phyloP scores from a whole-genome alignment of 2,113 vertebrate species.

The Oenanthe oenanthe region DNA sequence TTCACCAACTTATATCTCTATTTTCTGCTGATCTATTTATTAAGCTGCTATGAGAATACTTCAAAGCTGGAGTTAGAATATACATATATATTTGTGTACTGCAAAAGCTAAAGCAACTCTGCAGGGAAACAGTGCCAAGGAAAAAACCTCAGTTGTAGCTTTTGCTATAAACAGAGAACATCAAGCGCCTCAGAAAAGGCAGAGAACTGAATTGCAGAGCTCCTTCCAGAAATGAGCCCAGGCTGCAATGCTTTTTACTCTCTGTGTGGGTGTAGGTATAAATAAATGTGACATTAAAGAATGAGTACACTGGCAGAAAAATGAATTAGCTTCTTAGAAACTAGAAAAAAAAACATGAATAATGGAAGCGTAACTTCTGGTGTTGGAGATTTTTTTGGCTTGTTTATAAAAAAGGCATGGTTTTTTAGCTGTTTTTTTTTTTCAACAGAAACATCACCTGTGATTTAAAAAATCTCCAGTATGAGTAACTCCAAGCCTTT shows the following conservation, averaged over 20 bases:
- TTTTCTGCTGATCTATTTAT: conserved; percentile 25
- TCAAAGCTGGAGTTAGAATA: not conserved
- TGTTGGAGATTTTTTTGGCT: not conserved
- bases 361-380: conserved; percentile 24
- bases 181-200: conserved; percentile 30
- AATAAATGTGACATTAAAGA: conserved; percentile 68
- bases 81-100: not conserved
- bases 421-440: not conserved
- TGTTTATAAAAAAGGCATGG: not conserved
- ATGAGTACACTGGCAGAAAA: conserved; percentile 49
- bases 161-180: conserved; percentile 63
- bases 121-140: conserved; percentile 19
- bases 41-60: conserved; percentile 12
- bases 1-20: not conserved
- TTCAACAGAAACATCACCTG: not conserved
- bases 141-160: conserved; percentile 46
- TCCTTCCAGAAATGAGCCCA: conserved; percentile 50
- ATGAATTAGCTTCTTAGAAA: conserved; percentile 43
- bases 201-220: conserved; percentile 42
- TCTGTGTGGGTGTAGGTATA: conserved; percentile 59
- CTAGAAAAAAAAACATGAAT: not conserved
- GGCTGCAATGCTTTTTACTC: conserved; percentile 25
- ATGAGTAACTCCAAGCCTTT: not conserved
- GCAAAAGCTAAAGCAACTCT: conserved; percentile 40
- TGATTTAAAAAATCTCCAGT: not conserved